Percentiles rank a stretch among this genome's conserved stretches.
These are phyloP conservation scores for Gymnocheta viridis DNA, from an alignment of 2,888 invertebrate species.

Conservation along the genomic window DNA sequence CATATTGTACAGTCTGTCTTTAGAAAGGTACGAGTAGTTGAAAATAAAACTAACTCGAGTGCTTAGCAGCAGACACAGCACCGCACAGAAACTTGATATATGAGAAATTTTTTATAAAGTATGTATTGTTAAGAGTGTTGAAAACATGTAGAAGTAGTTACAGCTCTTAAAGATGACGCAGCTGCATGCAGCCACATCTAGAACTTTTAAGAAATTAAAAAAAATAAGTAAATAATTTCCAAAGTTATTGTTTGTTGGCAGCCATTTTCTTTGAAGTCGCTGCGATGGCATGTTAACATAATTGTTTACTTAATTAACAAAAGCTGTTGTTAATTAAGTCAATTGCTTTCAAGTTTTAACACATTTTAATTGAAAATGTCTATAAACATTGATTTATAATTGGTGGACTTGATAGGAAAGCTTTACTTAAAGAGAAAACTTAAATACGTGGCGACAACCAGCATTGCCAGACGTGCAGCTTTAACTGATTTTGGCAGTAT, in stretches of 20 bases:
- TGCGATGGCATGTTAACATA: conserved; percentile 18
- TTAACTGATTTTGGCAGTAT: too few relatives aligned
- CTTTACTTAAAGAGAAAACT: not conserved
- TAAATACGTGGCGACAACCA: not conserved
- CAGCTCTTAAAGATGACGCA: not conserved
- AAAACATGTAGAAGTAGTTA: not conserved
- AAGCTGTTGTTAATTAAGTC: conserved; percentile 33
- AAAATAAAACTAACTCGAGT: not conserved
- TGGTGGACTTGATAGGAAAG: not conserved
- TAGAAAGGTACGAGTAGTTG: conserved; percentile 14
- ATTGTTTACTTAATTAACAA: conserved; percentile 38
- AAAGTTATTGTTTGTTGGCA: not conserved
- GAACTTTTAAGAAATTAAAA: not conserved
- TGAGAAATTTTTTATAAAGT: not conserved
- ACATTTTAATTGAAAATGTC: conserved; percentile 26
- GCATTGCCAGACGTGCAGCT: too few relatives aligned
- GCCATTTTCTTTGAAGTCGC: conserved; percentile 49
- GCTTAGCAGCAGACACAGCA: not conserved
- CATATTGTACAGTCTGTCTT: conserved; percentile 55
- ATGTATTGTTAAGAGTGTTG: not conserved
- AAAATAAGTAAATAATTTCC: not conserved
- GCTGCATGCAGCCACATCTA: conserved; percentile 18
- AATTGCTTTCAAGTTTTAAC: conserved; percentile 35
- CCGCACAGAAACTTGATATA: conserved; percentile 9
- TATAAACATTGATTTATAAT: not conserved